Base-by-base conservation (phyloP, 2,888 invertebrate species). In the Dicyrtomina minuta region DNA sequence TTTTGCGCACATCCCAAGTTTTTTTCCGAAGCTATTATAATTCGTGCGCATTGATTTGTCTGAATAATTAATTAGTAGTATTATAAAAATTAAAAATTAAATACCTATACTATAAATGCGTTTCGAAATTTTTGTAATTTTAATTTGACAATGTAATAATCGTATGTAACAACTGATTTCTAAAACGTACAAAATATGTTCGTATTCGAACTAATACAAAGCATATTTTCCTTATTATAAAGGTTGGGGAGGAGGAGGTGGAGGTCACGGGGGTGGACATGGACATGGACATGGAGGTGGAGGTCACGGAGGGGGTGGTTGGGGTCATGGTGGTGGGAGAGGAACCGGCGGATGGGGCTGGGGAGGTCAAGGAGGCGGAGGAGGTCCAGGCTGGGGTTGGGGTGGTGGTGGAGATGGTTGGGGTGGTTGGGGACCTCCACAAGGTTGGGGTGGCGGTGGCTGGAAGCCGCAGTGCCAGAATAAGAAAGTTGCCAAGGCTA, bases 401-500 rank as follows among this genome's bases (percentile, higher is more conserved):
- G 20, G 24, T 4, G 24, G 26, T 15, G 55, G 20, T 13, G 55
- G 55, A 20, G 55, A 20, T 17, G 17, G 55, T 3, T 4, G 55
- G 15, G 24, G 17, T 6, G 58, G 58, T 5, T 26, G 58, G 22
- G 58, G 58, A 8, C n/a, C 10, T 12, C 26, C 13, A 13, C 4
- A 15, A 27, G 58, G 20, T 33, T 33, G 13, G 41, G 59, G 39
- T 33, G 59, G 13, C 17, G 41, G 2, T 8, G 59, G 3, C 15
- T 13, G 39, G 17, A 39, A 15, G 27, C 8, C 8, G 13, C 10
- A 13, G 46, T 61, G 61, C 26, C 44, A 61, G 24, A 46, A 8
- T 44, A 46, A 61, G 27, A 61, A 61, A n/a, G 61, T 61, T 5
- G 15, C 12, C 15, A 61, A 61, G 27, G 61, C 61, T 15, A 61